Base-by-base conservation (phyloP, 1,140 invertebrate genomes). In the Ceratitis capitata region DNA sequence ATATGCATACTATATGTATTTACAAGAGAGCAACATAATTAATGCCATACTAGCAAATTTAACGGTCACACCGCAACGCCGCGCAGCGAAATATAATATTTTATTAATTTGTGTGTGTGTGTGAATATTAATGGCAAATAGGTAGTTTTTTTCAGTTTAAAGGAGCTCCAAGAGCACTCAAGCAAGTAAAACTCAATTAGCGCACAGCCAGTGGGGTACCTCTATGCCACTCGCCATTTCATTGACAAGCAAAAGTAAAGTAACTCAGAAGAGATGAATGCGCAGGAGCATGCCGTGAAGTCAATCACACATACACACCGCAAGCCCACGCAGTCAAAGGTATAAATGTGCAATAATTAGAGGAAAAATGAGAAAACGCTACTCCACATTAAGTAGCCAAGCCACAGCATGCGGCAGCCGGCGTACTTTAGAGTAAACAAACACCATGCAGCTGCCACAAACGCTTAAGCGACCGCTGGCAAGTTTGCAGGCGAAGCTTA, bases 61-160 rank as follows among this genome's bases (percentile, higher is more conserved):
- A 69, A 64, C 35, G 61, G 26, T 35, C 12, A 35, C 9, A 16
- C 12, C 14, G 32, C 26, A 32, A 10, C 14, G 29, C 0, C 16
- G 3, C 32, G 32, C 35, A 5, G 3, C 32, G 35, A 39, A 64
- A 64, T 35, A 32, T 35, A 64, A 69, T 69, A 69, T 35, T n/a
- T n/a, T 69, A 19, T 35, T 39, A 39, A 69, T 19, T n/a, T 69
- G 4, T 35, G 19, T 69, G 61, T 16, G 35, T 69, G 61, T 16
- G 35, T 35, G 61, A 16, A 69, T 35, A 69, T 69, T 69, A 39
- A 69, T 69, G 16, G 61, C 32, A 69, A 69, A 69, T 69, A 69
- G 39, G 39, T 32, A 35, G 61, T 39, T 10, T 26, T 29, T 61
- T 53, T 19, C 16, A n/a, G n/a, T 29, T 69, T 64, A 32, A 64